Percentiles rank a stretch among this genome's conserved stretches.
These are phyloP conservation scores for Mycteria americana DNA, from an alignment of 2,797 vertebrate genomes.

Conservation along the genomic window DNA sequence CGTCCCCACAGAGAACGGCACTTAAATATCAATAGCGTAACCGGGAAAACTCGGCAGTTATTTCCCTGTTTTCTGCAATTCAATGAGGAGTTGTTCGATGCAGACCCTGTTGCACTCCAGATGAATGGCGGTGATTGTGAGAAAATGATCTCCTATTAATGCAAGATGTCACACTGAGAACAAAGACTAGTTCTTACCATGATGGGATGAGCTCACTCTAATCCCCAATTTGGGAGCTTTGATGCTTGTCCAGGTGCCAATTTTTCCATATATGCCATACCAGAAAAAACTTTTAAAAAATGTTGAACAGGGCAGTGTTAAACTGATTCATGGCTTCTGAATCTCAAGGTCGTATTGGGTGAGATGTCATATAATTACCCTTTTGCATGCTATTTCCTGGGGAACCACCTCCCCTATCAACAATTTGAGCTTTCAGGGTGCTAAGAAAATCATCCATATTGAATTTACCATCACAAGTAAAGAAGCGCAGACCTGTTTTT, in stretches of 20 bases:
- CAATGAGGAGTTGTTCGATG: conserved; percentile 80
- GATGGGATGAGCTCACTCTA: conserved; percentile 78
- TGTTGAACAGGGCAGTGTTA: conserved; percentile 8
- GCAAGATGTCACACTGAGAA: conserved; percentile 75
- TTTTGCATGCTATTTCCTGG: neutral
- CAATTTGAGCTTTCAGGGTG: neutral
- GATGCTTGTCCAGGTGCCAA: conserved; percentile 73
- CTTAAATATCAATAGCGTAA: conserved; percentile 77
- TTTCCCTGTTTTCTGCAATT: conserved; percentile 74
- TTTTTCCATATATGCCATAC: conserved; percentile 58
- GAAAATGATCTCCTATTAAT: conserved; percentile 74
- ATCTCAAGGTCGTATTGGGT: conserved; percentile 56
- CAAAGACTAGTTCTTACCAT: conserved; percentile 76
- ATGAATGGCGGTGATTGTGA: conserved; percentile 84
- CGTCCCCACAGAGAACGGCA: conserved; percentile 50
- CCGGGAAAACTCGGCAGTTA: conserved; percentile 73
- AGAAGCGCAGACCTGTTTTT: neutral
- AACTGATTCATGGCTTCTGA: conserved; percentile 24
- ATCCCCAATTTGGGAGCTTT: conserved; percentile 61
- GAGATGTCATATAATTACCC: conserved; percentile 21
- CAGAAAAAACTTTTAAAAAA: neutral
- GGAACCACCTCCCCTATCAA: neutral
- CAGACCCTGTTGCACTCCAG: conserved; percentile 63
- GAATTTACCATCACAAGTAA: neutral
- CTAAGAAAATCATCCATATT: neutral